A percentile compares a stretch with the other conserved stretches of the same genome.
Conservation (phyloP, 2,888 invertebrate genomes). For the Sympetrum striolatum region DNA sequence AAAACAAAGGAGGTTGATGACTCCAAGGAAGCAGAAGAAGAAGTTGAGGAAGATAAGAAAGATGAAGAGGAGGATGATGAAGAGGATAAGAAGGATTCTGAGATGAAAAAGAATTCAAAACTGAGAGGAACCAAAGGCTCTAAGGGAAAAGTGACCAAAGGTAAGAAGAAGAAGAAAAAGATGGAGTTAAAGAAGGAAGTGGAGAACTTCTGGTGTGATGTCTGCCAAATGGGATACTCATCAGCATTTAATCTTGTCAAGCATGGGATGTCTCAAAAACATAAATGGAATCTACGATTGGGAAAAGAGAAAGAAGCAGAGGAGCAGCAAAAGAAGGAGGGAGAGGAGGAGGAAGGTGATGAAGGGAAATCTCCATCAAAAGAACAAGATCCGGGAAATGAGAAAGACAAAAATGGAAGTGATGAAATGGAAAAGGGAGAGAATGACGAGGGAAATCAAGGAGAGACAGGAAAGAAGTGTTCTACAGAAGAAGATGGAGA, state of each 20-base stretch:
- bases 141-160: neutral
- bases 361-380: neutral
- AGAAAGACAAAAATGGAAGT: neutral
- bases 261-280: conserved; percentile 46
- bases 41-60: conserved; percentile 48
- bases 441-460: neutral
- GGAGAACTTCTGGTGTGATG: conserved; percentile 46
- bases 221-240: conserved; percentile 48
- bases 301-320: neutral
- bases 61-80: conserved; percentile 69
- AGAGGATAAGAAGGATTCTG: conserved; percentile 62
- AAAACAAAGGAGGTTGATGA: conserved; percentile 54
- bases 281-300: conserved; percentile 35
- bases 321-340: neutral
- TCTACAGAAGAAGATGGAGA: neutral
- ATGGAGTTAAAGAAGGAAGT: conserved; percentile 35
- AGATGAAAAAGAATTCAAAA: neutral
- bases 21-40: neutral
- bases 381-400: neutral
- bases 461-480: neutral
- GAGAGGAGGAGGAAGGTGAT: neutral
- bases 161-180: conserved; percentile 16
- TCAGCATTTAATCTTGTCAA: conserved; percentile 48
- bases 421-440: neutral
- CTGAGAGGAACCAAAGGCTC: conserved; percentile 15